Conservation (phyloP, 1,140 invertebrate genomes). For the Bathynomus jamesi region DNA sequence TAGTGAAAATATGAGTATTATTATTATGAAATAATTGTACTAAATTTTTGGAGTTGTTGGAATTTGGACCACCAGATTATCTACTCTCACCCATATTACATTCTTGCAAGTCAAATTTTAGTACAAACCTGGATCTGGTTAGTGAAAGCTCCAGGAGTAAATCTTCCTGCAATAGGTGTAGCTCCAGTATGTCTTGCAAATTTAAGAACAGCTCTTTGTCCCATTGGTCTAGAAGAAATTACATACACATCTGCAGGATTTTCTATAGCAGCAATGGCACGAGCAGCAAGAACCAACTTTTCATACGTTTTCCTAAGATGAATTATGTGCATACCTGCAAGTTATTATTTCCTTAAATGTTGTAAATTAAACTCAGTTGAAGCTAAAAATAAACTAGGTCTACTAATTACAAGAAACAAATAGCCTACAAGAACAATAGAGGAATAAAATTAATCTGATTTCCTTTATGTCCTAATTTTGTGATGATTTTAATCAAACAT, state of each 20-base stretch:
- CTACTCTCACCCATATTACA: too few relatives aligned
- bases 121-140: slow-evolving; percentile 73
- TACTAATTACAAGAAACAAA: too few relatives aligned
- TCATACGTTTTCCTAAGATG: slow-evolving; percentile 97
- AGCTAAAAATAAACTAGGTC: too few relatives aligned
- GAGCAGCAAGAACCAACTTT: slow-evolving; percentile 89
- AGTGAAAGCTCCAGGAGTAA: slow-evolving; percentile 97
- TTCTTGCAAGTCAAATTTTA: not conserved
- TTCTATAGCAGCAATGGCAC: slow-evolving; percentile 96
- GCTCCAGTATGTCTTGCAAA: slow-evolving; percentile 97
- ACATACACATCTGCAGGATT: slow-evolving; percentile 94
- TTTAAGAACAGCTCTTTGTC: slow-evolving; percentile 95
- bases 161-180: slow-evolving; percentile 96
- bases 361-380: too few relatives aligned
- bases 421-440: too few relatives aligned
- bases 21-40: too few relatives aligned
- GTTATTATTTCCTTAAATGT: too few relatives aligned
- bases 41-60: too few relatives aligned
- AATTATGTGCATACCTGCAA: slow-evolving; percentile 78
- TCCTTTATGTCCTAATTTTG: too few relatives aligned
- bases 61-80: too few relatives aligned
- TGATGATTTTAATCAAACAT: not conserved
- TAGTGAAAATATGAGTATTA: too few relatives aligned
- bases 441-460: too few relatives aligned
- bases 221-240: slow-evolving; percentile 88